A percentile compares a stretch with the other conserved stretches of the same genome.
Evolutionary conservation across 2,797 vertebrate species (phyloP).

Genomic region (Macropodus opercularis): DNA sequence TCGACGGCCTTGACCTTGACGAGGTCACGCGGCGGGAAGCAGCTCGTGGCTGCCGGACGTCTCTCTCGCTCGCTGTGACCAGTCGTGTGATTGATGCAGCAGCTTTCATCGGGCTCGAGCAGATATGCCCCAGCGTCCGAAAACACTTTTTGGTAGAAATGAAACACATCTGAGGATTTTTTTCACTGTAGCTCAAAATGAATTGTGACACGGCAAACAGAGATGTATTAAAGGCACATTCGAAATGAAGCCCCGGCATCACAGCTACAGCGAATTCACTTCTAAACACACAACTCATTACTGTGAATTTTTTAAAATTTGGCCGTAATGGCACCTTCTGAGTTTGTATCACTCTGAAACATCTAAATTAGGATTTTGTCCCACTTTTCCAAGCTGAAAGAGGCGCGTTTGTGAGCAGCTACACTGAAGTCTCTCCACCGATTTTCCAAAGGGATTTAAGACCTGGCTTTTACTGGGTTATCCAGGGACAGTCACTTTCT

Average conservation of each 20-base stretch:
- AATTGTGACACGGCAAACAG: constrained; percentile 33
- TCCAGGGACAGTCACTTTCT: constrained; percentile 36
- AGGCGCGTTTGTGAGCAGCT: constrained; percentile 26
- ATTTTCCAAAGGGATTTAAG: constrained; percentile 45
- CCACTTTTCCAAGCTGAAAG: constrained; percentile 27
- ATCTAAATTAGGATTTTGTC: constrained; percentile 21
- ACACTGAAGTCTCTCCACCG: constrained; percentile 29
- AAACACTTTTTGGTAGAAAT: constrained; percentile 51
- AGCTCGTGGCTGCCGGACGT: constrained; percentile 57
- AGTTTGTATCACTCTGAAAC: constrained; percentile 5
- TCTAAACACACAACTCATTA: neutral
- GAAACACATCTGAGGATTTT: constrained; percentile 36
- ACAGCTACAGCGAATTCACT: constrained; percentile 23
- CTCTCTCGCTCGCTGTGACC: constrained; percentile 59
- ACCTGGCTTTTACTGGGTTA: constrained; percentile 51
- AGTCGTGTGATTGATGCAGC: constrained; percentile 65
- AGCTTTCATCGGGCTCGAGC: constrained; percentile 64
- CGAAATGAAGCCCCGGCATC: constrained; percentile 9
- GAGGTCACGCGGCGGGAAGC: constrained; percentile 65
- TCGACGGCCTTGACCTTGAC: constrained; percentile 70
- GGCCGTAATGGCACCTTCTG: constrained; percentile 3
- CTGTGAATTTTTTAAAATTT: constrained; percentile 18
- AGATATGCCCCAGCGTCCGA: constrained; percentile 51
- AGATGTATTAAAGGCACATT: constrained; percentile 3
- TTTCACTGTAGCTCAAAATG: constrained; percentile 21